These are phyloP conservation scores for Nasonia longicornis DNA, from an alignment of 1,140 invertebrate genomes.

Conservation along the genomic window DNA sequence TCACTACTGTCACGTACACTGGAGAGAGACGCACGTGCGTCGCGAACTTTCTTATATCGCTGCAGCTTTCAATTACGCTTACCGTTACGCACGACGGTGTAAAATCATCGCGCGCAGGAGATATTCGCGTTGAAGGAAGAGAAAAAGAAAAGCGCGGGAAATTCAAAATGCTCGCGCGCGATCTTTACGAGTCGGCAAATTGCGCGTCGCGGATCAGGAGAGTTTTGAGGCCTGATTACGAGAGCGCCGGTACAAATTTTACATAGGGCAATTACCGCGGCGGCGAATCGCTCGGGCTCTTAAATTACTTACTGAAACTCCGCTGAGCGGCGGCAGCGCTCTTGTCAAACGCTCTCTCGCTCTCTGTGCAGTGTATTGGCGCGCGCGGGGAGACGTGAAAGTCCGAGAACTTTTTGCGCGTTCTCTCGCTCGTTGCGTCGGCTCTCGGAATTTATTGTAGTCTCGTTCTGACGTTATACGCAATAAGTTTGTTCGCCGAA, in stretches of 20 bases:
- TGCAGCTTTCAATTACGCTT: conserved; percentile 15
- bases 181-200: conserved; percentile 10
- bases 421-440: not conserved
- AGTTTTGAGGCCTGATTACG: not conserved
- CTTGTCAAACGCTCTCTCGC: conserved; percentile 8
- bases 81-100: not conserved
- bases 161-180: not conserved
- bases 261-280: not conserved
- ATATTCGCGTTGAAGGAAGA: not conserved
- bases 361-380: not conserved
- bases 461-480: not conserved
- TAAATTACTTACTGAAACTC: conserved; percentile 1
- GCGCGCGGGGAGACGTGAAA: not conserved
- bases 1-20: conserved; percentile 3
- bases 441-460: not conserved
- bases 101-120: not conserved
- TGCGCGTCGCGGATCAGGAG: not conserved
- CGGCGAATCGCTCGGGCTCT: not conserved
- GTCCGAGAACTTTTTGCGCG: not conserved
- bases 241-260: not conserved
- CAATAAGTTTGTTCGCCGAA: not conserved
- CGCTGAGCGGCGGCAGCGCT: no score
- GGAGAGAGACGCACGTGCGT: not conserved
- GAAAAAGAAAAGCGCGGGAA: conserved; percentile 1
- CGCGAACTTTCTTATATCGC: conserved; percentile 6